Evolutionary conservation across 2,888 invertebrate genomes (phyloP).

Genomic region (Drosophila mimica): DNA sequence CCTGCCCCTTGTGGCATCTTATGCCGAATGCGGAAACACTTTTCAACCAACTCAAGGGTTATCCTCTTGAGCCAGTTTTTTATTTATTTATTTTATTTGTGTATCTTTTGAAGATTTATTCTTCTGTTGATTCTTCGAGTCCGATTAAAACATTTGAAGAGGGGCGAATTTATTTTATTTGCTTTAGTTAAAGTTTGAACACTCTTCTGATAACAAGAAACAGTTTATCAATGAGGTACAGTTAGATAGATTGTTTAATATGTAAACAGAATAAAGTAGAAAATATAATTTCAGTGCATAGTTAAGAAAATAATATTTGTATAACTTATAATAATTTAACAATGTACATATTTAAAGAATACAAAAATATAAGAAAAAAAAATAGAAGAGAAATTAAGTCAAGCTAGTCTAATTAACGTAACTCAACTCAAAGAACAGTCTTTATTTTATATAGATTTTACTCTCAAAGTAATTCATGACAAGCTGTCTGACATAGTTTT

Average conservation of each 20-base stretch:
- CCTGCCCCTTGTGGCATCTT: conserved; percentile 1
- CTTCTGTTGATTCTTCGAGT: conserved; percentile 30
- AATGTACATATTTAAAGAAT: neutral
- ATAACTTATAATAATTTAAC: neutral
- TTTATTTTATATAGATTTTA: neutral
- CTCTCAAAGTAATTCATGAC: neutral
- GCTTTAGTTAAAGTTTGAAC: neutral
- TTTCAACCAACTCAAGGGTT: conserved; percentile 16
- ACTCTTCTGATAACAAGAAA: conserved; percentile 1
- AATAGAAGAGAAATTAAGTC: neutral
- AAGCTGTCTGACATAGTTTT: conserved; percentile 3
- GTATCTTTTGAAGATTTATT: conserved; percentile 17
- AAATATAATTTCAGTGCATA: fast-evolving
- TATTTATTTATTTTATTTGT: neutral
- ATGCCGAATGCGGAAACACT: conserved; percentile 55
- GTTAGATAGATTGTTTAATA: neutral
- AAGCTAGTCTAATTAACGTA: too few relatives aligned
- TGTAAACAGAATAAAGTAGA: neutral
- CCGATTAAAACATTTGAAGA: conserved; percentile 39
- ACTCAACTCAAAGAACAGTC: neutral
- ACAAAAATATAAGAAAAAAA: neutral
- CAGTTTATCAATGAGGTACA: too few relatives aligned
- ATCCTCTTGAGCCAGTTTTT: conserved; percentile 36
- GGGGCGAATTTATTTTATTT: conserved; percentile 1
- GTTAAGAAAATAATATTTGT: neutral